phyloP scores from a whole-genome alignment of 2,113 vertebrate genomes.

The Atlantisia rogersi region DNA sequence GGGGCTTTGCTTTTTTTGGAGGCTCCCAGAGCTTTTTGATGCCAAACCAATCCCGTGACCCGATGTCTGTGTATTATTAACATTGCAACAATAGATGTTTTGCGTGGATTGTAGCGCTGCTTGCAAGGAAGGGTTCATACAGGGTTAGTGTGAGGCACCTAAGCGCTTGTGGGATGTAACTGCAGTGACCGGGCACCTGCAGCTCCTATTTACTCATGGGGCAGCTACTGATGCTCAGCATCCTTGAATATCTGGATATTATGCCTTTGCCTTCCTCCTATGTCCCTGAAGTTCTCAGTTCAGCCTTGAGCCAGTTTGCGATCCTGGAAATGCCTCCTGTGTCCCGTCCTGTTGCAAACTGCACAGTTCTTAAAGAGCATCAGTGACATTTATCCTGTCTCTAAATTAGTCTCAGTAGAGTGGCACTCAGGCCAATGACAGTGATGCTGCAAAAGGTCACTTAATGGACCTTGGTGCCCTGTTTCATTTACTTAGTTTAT shows the following conservation, averaged over 20 bases:
- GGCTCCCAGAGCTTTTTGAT: background rate
- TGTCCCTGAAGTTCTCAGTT: background rate
- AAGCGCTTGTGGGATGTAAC: background rate
- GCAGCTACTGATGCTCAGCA: background rate
- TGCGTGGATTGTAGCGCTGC: background rate
- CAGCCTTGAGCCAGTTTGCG: fast-evolving
- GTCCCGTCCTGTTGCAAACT: background rate
- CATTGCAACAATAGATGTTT: background rate
- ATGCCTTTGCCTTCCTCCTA: background rate
- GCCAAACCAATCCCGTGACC: background rate
- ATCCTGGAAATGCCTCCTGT: fast-evolving
- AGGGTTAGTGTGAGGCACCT: background rate
- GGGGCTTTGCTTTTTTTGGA: background rate
- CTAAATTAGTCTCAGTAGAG: background rate
- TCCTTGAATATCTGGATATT: background rate
- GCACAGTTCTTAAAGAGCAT: background rate
- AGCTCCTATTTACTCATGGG: background rate
- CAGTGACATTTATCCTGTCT: background rate
- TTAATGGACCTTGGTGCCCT: background rate
- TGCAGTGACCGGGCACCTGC: background rate
- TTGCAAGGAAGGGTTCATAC: background rate
- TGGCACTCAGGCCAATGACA: background rate
- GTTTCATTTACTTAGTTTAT: constrained; percentile 14
- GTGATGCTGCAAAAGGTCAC: constrained; percentile 1
- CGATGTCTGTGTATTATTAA: background rate